Base-by-base conservation (phyloP, 2,797 vertebrate genomes). In the Sebastes vulpes region DNA sequence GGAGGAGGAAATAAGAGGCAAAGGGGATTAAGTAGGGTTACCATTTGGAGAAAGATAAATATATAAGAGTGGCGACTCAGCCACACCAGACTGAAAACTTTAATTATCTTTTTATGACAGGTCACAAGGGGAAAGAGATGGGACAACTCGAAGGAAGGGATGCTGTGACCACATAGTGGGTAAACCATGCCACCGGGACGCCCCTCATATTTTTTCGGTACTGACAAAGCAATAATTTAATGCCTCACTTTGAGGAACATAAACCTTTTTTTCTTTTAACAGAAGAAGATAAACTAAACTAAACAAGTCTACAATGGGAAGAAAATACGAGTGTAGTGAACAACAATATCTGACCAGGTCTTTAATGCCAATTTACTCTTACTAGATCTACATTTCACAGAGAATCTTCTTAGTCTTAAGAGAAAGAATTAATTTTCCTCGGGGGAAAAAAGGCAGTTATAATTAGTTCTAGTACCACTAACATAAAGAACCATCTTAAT, bases 1-100 rank as follows among this genome's bases (percentile, higher is more conserved):
- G 58, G 65, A 52, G 57, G 72, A 59, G 46, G 52, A 71, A 75
- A 70, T 59, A 65, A 54, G 69, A 77, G 9, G 46, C n/a, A 54
- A 53, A 53, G 26, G 23, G 38, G 38, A 79, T 72, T 28, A 65
- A 69, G 70, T 73, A 53, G 50, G 31, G 20, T 56, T 56, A 65
- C 65, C 23, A 8, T 25, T 20, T 74, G 64, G 8, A 79, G 52
- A 68, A 53, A 61, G 72, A 75, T 5, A 53, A 63, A 31, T 46
- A 35, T 46, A 58, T 32, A 66, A 60, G 25, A 57, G 59, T 58
- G 56, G 48, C 2, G 1, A 67, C 31, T 69, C 18, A 28, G 35
- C 18, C n/a, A 10, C 29, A 18, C 11, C 10, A 56, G 16, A 21
- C 63, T 48, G 23, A 65, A 77, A 86, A 68, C 53, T 57, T 65